These are phyloP conservation scores for Capricornis sumatraensis DNA, from an alignment of 2,113 vertebrate genomes.

Conservation along the genomic window DNA sequence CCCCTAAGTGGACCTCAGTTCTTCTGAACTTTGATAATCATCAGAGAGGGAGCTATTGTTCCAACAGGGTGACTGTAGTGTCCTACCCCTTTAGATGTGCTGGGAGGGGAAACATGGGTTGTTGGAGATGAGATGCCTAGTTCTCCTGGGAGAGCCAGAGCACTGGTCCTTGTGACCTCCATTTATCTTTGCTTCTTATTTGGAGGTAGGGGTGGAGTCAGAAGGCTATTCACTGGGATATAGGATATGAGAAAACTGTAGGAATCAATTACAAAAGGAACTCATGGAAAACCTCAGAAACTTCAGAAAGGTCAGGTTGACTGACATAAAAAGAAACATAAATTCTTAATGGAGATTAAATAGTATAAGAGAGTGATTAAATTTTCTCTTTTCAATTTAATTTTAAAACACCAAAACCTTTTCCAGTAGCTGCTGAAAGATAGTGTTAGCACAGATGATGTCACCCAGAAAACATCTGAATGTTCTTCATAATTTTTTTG, in stretches of 20 bases:
- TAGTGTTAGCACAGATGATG: constrained; percentile 1
- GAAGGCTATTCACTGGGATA: background rate
- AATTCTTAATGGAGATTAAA: background rate
- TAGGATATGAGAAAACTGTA: background rate
- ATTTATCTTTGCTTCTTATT: background rate
- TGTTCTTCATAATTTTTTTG: constrained; percentile 39
- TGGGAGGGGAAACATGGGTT: background rate
- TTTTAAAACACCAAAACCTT: constrained; percentile 27
- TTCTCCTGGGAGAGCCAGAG: background rate
- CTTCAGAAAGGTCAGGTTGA: background rate
- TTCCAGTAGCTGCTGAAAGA: constrained; percentile 40
- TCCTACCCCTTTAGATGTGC: background rate
- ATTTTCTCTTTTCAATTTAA: constrained; percentile 5
- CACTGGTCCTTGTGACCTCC: background rate
- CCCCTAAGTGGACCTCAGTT: background rate
- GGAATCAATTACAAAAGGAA: background rate
- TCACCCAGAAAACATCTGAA: constrained; percentile 32
- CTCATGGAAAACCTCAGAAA: background rate
- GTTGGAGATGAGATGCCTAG: background rate
- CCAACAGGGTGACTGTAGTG: background rate
- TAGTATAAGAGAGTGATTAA: background rate
- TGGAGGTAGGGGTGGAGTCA: background rate
- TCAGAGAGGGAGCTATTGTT: background rate
- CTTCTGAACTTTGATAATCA: background rate
- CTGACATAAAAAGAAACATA: background rate